phyloP scores from a whole-genome alignment of 92 coral and sea anemone species.

The Actinostola sp. region DNA sequence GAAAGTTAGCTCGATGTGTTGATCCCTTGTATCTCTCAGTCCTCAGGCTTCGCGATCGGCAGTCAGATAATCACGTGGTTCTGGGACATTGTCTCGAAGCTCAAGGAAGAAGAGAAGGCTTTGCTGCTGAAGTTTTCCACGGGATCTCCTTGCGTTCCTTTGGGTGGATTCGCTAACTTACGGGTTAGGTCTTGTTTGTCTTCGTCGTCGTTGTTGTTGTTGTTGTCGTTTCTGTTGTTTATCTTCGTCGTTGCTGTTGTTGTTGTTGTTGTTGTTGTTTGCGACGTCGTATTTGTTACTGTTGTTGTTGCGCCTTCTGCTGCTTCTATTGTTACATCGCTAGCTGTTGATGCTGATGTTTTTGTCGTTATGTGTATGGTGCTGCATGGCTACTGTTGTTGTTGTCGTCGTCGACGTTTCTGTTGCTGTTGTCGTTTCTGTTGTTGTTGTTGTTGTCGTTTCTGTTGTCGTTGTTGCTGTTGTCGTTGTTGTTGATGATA shows the following conservation, averaged over 20 bases:
- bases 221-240: neutral
- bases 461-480: neutral
- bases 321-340: too few relatives aligned
- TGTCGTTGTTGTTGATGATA: neutral
- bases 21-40: slow-evolving; percentile 54
- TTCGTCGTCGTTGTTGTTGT: neutral
- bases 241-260: neutral
- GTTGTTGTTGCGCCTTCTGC: too few relatives aligned
- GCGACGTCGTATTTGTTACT: too few relatives aligned
- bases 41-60: slow-evolving; percentile 23
- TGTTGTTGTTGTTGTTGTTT: too few relatives aligned
- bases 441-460: neutral
- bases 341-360: too few relatives aligned
- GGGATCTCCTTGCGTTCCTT: slow-evolving; percentile 90
- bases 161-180: slow-evolving; percentile 90
- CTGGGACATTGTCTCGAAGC: slow-evolving; percentile 73
- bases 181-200: slow-evolving; percentile 45
- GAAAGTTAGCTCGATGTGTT: too few relatives aligned
- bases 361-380: too few relatives aligned
- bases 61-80: slow-evolving; percentile 77
- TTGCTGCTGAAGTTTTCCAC: slow-evolving; percentile 88
- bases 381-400: too few relatives aligned
- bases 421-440: neutral
- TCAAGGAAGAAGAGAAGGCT: slow-evolving; percentile 95
- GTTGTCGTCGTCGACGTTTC: too few relatives aligned